Conservation (phyloP, 1,140 invertebrate species). For the Neotoxoptera formosana region DNA sequence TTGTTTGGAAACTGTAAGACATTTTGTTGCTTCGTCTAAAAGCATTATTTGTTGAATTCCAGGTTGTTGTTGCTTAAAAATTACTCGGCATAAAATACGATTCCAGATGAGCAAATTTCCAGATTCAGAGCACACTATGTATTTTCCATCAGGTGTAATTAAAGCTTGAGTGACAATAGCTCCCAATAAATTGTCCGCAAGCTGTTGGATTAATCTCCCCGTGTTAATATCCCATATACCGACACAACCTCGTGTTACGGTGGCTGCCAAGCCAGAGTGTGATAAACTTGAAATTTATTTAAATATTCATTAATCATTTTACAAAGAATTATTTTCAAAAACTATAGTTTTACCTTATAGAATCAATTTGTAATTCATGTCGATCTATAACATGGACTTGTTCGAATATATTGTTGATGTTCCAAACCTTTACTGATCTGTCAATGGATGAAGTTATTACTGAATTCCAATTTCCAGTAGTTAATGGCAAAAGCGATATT, state of each 20-base stretch:
- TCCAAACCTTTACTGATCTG: constrained; percentile 98
- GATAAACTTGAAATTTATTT: constrained; percentile 70
- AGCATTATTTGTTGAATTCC: constrained; percentile 87
- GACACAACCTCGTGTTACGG: constrained; percentile 90
- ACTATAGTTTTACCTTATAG: constrained; percentile 72
- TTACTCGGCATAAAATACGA: constrained; percentile 80
- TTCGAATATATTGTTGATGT: constrained; percentile 98
- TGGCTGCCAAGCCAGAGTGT: constrained; percentile 79
- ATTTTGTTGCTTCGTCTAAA: constrained; percentile 82
- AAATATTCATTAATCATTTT: neutral
- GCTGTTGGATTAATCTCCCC: constrained; percentile 81
- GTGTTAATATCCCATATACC: constrained; percentile 94
- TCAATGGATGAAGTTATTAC: constrained; percentile 97
- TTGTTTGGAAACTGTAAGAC: constrained; percentile 83
- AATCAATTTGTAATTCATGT: constrained; percentile 94
- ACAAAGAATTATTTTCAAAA: neutral
- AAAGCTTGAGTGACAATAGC: constrained; percentile 93
- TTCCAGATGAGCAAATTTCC: constrained; percentile 94
- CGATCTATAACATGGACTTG: constrained; percentile 95
- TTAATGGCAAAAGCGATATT: constrained; percentile 86
- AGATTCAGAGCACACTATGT: constrained; percentile 89
- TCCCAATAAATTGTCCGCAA: constrained; percentile 90
- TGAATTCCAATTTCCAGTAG: constrained; percentile 90
- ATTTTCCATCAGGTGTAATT: constrained; percentile 83
- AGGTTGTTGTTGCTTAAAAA: constrained; percentile 84